Conservation (phyloP, 2,797 vertebrate genomes). For the Rhynchonycteris naso region DNA sequence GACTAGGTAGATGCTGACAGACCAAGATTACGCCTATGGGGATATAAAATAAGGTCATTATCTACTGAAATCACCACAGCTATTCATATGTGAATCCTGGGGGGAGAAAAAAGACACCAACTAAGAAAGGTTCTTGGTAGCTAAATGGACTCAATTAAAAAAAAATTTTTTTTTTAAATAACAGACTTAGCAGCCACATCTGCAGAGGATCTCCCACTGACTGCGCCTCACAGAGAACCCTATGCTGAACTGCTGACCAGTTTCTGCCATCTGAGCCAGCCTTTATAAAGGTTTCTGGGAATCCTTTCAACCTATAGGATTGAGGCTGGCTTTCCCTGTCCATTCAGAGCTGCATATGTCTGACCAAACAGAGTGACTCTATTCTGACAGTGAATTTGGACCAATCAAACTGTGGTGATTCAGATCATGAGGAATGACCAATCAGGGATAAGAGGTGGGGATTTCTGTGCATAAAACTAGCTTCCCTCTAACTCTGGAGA, state of each 20-base stretch:
- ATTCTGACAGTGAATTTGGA: not conserved
- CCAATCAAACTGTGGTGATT: not conserved
- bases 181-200: not conserved
- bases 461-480: not conserved
- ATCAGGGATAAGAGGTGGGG: too few relatives aligned
- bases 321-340: not conserved
- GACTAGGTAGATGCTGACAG: not conserved
- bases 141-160: not conserved
- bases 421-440: not conserved
- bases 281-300: not conserved
- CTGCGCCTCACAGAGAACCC: not conserved
- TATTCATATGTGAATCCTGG: not conserved
- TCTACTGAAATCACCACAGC: not conserved
- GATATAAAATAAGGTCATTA: not conserved
- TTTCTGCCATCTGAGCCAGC: not conserved
- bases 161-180: too few relatives aligned
- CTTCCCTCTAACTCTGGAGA: not conserved
- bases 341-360: too few relatives aligned
- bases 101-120: not conserved
- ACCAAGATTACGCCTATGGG: not conserved
- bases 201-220: not conserved
- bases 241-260: not conserved
- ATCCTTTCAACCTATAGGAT: not conserved
- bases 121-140: not conserved
- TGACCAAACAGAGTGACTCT: not conserved